Conservation (phyloP, 2,113 vertebrate genomes). For the Aldabrachelys gigantea region DNA sequence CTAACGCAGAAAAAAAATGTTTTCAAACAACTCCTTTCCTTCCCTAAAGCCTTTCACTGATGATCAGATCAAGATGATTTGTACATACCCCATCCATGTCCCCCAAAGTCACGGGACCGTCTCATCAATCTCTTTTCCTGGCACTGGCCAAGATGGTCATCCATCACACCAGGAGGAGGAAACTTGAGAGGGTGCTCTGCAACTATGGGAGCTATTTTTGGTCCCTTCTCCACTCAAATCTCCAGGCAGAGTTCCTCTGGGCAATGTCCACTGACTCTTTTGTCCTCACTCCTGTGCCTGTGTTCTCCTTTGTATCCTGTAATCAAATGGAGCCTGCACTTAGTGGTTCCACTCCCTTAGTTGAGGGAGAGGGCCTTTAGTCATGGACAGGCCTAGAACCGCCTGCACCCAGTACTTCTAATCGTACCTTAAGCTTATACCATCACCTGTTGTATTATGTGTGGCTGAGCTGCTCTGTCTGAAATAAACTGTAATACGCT, state of each 20-base stretch:
- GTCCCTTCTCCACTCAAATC: background rate
- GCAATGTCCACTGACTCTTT: background rate
- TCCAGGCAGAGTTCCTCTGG: background rate
- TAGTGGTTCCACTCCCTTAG: background rate
- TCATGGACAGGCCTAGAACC: background rate
- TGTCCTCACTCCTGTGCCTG: background rate
- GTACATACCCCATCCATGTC: background rate
- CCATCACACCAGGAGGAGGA: background rate
- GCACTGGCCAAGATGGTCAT: too few relatives aligned
- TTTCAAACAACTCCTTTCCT: background rate
- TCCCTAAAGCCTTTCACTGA: background rate
- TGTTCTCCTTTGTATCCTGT: background rate
- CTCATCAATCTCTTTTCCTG: background rate
- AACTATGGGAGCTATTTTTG: background rate
- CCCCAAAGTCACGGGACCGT: background rate
- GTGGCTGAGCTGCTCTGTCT: background rate
- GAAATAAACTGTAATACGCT: background rate
- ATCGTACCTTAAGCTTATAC: background rate
- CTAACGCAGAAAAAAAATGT: background rate
- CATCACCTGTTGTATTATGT: background rate
- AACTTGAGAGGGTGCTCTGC: background rate
- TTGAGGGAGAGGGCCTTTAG: background rate
- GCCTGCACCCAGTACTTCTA: background rate
- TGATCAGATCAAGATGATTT: fast-evolving
- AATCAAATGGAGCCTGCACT: background rate